A percentile compares a stretch with the other conserved stretches of the same genome.
phyloP scores from a whole-genome alignment of 1,140 invertebrate genomes.

The Temnothorax longispinosus region DNA sequence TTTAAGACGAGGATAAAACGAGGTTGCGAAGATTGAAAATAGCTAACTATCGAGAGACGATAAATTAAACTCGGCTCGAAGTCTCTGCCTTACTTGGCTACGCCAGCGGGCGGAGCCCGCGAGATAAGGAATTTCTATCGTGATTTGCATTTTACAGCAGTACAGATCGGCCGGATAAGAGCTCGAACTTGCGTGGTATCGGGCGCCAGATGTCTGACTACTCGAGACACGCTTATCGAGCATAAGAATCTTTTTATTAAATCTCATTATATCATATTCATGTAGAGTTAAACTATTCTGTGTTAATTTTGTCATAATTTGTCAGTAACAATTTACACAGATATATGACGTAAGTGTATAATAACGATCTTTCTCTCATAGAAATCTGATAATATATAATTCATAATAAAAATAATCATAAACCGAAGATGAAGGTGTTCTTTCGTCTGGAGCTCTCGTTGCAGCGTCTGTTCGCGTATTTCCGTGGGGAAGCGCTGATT shows the following conservation, averaged over 20 bases:
- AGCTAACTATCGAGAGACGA: slow-evolving; percentile 54
- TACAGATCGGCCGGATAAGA: slow-evolving; percentile 56
- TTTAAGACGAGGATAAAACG: slow-evolving; percentile 29
- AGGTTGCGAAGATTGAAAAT: slow-evolving; percentile 55
- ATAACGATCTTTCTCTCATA: not conserved
- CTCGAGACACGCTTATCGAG: slow-evolving; percentile 23
- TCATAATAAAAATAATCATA: not conserved
- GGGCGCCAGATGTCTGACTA: slow-evolving; percentile 46
- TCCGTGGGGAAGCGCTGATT: slow-evolving; percentile 10
- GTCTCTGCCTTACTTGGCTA: slow-evolving; percentile 18
- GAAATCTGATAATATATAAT: not conserved
- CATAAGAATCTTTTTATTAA: slow-evolving; percentile 28
- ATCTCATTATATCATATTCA: slow-evolving; percentile 3
- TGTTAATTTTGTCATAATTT: not conserved
- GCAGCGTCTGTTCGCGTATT: not conserved
- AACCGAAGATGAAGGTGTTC: not conserved
- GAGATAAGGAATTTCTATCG: slow-evolving; percentile 58
- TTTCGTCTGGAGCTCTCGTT: not conserved
- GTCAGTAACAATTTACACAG: not conserved
- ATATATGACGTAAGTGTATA: not conserved
- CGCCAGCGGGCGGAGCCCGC: slow-evolving; percentile 20
- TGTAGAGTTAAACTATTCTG: not conserved
- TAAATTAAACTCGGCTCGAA: slow-evolving; percentile 52
- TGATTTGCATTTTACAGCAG: slow-evolving; percentile 57
- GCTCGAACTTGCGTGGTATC: slow-evolving; percentile 31